Conservation (phyloP, 2,888 invertebrate genomes). For the Smittia aterrima region DNA sequence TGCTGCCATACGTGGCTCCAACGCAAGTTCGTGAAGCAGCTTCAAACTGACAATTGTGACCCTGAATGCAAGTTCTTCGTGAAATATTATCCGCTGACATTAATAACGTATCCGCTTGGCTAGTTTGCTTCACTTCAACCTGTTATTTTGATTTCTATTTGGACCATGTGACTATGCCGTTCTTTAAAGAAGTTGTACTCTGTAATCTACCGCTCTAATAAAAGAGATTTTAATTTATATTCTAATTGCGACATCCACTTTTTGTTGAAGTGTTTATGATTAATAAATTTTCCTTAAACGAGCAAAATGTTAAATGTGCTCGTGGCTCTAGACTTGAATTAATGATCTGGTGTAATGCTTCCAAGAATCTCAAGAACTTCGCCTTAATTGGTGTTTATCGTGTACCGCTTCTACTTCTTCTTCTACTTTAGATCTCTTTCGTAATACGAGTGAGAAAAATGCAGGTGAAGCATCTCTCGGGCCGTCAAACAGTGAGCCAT, state of each 20-base stretch:
- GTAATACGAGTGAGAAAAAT: background rate
- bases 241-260: no score
- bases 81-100: background rate
- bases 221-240: no score
- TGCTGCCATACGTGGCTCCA: conserved; percentile 23
- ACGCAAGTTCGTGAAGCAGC: conserved; percentile 6
- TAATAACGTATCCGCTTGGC: background rate
- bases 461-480: background rate
- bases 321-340: no score
- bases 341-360: background rate
- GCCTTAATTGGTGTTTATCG: conserved; percentile 2
- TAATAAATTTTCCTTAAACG: no score
- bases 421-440: background rate
- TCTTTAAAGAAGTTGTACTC: no score
- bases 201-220: no score
- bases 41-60: background rate
- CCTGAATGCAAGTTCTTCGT: background rate
- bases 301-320: no score
- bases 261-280: no score
- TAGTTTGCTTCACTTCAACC: no score
- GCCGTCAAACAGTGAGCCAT: background rate
- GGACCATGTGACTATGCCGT: no score
- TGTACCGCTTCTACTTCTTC: background rate
- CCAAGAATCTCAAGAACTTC: background rate
- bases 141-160: no score